Evolutionary conservation across 2,797 vertebrate genomes (phyloP).

Genomic region (Parauchenoglanis ngamensis): DNA sequence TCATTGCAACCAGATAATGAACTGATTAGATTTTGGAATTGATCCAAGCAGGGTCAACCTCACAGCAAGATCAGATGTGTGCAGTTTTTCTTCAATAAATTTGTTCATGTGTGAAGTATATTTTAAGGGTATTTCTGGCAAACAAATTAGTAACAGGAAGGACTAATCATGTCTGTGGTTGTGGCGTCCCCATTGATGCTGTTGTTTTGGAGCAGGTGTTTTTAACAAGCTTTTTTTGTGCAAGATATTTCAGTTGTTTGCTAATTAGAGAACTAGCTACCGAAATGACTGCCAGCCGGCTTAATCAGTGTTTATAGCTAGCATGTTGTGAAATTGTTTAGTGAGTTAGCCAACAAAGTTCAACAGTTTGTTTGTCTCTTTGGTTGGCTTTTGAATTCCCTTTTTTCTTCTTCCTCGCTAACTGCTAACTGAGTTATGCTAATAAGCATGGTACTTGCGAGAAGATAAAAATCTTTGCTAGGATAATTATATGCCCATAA

Average conservation of each 20-base stretch:
- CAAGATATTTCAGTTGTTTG: background rate
- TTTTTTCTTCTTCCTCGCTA: background rate
- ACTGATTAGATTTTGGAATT: background rate
- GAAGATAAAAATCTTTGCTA: background rate
- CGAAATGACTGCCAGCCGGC: background rate
- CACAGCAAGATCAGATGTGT: background rate
- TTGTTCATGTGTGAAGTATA: background rate
- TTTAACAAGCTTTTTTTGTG: background rate
- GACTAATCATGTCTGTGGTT: background rate
- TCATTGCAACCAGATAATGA: background rate
- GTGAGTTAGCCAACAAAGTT: background rate
- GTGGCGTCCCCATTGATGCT: background rate
- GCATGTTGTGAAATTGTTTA: conserved; percentile 1
- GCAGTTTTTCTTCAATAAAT: background rate
- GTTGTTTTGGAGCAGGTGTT: background rate
- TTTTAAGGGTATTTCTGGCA: background rate
- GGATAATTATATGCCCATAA: background rate
- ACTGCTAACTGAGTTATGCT: background rate
- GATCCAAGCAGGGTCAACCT: background rate
- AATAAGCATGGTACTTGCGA: background rate
- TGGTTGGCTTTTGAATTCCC: background rate
- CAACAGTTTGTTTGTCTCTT: background rate
- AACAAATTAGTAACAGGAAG: background rate
- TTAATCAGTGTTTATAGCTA: background rate
- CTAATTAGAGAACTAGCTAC: background rate